phyloP scores from a whole-genome alignment of 2,113 vertebrate genomes.

The Dasypus novemcinctus region DNA sequence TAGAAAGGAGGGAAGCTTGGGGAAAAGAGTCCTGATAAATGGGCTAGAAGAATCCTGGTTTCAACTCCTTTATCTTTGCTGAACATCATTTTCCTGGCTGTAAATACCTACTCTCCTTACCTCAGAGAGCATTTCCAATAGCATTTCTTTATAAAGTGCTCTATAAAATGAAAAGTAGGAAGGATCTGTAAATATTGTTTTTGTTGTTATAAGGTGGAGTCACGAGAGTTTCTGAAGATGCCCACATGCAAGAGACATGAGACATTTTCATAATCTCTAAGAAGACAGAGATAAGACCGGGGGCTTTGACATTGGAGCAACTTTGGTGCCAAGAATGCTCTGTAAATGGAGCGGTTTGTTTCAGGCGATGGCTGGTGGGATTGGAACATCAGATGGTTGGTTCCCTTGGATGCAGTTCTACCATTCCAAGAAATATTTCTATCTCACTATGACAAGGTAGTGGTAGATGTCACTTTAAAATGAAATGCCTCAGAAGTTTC shows the following conservation, averaged over 20 bases:
- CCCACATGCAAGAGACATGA: not conserved
- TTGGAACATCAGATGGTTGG: not conserved
- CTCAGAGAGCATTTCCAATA: not conserved
- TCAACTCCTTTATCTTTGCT: not conserved
- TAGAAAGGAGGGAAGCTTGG: not conserved
- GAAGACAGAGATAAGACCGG: not conserved
- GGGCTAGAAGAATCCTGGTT: not conserved
- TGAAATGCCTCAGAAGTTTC: not conserved
- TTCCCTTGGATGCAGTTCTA: not conserved
- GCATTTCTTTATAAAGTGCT: not conserved
- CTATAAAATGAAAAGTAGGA: not conserved
- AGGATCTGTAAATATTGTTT: not conserved
- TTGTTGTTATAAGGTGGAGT: not conserved
- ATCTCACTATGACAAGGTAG: not conserved
- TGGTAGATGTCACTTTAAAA: not conserved
- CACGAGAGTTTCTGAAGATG: not conserved
- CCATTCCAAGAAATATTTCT: not conserved
- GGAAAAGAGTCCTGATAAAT: not conserved
- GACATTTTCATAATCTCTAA: not conserved
- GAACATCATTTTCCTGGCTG: not conserved
- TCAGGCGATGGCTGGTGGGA: not conserved
- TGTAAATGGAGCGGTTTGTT: not conserved
- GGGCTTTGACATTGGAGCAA: not conserved
- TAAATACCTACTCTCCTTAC: not conserved
- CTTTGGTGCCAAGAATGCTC: not conserved